Evolutionary conservation across 2,888 invertebrate genomes (phyloP).

Genomic region (Drosophila merina): DNA sequence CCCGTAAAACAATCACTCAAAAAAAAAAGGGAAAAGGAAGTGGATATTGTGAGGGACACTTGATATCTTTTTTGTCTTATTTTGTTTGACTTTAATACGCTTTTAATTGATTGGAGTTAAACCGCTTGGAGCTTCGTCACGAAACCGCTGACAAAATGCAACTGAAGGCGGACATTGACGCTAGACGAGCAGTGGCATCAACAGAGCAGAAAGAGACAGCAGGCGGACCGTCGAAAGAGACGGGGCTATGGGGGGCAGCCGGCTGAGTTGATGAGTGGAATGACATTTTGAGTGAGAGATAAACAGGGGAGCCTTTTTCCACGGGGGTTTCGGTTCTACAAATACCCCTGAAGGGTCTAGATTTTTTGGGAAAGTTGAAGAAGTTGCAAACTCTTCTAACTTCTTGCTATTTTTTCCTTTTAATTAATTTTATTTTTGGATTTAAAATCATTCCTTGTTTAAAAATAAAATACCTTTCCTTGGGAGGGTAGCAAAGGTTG

Average conservation of each 20-base stretch:
- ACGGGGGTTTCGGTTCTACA: background rate
- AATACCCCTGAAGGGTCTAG: background rate
- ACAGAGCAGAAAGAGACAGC: slow-evolving; percentile 23
- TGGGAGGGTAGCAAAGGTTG: background rate
- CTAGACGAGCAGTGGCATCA: slow-evolving; percentile 17
- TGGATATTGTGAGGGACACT: background rate
- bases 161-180: slow-evolving; percentile 58
- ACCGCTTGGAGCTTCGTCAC: slow-evolving; percentile 52
- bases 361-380: no score
- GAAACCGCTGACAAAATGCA: slow-evolving; percentile 72
- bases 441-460: background rate
- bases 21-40: slow-evolving; percentile 4
- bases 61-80: background rate
- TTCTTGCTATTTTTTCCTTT: background rate
- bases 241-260: background rate
- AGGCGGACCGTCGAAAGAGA: slow-evolving; percentile 3
- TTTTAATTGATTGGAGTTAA: slow-evolving; percentile 24
- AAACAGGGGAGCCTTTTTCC: background rate
- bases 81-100: slow-evolving; percentile 1
- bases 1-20: slow-evolving; percentile 19
- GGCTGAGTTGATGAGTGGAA: slow-evolving; percentile 31
- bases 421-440: background rate
- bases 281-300: slow-evolving; percentile 29
- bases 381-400: no score
- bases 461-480: background rate